Base-by-base conservation (phyloP, 92 coral and sea anemone genomes). In the Montipora capitata region DNA sequence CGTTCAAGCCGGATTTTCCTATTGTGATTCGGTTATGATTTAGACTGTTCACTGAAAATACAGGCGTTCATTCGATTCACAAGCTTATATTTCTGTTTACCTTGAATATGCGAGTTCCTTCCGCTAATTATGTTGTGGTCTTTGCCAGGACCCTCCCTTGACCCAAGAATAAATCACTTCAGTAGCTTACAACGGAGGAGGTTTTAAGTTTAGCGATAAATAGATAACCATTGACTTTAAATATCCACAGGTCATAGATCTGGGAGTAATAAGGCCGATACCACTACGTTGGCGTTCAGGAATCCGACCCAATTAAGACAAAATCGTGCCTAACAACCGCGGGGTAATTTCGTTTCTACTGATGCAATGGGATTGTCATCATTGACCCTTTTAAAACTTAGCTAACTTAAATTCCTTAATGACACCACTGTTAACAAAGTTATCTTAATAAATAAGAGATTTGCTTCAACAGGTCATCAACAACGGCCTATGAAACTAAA, bases 181-280 rank as follows among this genome's bases (percentile, higher is more conserved):
- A 68, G 41, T 49, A n/a, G 42, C 41, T 17, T 40, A 15, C 38
- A 40, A 70, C 87, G 63, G 49, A 83, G 45, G 58, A 40, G 16
- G 43, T 12, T 72, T 56, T 51, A 42, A 43, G 7, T 13, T 59
- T 72, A 11, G 70, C 40, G 58, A 16, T 72, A 44, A 57, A 59
- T 10, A 52, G 87, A 83, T 83, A 56, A 62, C 86, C 74, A 83
- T 83, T 79, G 64, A 16, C 10, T 72, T 48, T 17, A n/a, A 71
- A 82, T 41, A 65, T 45, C 64, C 35, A 15, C 68, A 45, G 11
- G 83, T 78, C 62, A 63, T 45, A 79, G 13, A 40, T 41, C 70
- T 2, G 39, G 7, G 2, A 16, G 57, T 1, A 35, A 66, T 68
- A 16, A n/a, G 16, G 18, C 42, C 43, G 64, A 79, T 79, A 44